These are phyloP conservation scores for Rhinopomastus cyanomelas DNA, from an alignment of 2,113 vertebrate species.

Conservation along the genomic window DNA sequence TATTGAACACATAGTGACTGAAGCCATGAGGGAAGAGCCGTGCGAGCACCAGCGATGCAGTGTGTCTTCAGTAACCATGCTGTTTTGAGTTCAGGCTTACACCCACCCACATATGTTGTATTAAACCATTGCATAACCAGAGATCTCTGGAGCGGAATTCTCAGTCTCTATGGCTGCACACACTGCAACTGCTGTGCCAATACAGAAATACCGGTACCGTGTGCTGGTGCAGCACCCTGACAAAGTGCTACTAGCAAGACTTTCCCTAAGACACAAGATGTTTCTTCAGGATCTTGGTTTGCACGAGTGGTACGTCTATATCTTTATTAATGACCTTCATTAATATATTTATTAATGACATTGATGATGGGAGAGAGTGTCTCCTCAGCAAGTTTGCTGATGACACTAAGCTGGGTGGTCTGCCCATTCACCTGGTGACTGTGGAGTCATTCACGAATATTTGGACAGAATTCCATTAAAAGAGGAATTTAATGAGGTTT, in stretches of 20 bases:
- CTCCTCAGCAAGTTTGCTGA: too few relatives aligned
- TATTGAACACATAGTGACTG: slow-evolving; percentile 22
- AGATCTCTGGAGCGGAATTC: slow-evolving; percentile 43
- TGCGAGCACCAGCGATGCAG: slow-evolving; percentile 29
- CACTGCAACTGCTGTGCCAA: slow-evolving; percentile 31
- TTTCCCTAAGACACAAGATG: not conserved
- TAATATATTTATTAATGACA: too few relatives aligned
- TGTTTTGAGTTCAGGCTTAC: slow-evolving; percentile 65
- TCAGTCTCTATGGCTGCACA: slow-evolving; percentile 54
- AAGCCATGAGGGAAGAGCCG: slow-evolving; percentile 13
- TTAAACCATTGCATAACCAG: slow-evolving; percentile 60
- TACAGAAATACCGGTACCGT: not conserved
- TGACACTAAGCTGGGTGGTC: too few relatives aligned
- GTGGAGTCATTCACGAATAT: too few relatives aligned
- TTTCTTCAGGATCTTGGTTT: not conserved
- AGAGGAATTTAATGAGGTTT: too few relatives aligned
- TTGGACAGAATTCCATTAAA: too few relatives aligned
- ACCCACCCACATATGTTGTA: slow-evolving; percentile 69
- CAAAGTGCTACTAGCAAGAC: slow-evolving; percentile 18
- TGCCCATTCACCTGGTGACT: too few relatives aligned
- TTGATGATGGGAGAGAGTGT: too few relatives aligned
- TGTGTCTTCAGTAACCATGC: slow-evolving; percentile 43
- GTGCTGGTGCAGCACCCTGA: not conserved
- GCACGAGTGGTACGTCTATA: not conserved
- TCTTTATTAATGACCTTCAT: too few relatives aligned